Conservation (phyloP, 2,797 vertebrate species). For the Glossophaga mutica region DNA sequence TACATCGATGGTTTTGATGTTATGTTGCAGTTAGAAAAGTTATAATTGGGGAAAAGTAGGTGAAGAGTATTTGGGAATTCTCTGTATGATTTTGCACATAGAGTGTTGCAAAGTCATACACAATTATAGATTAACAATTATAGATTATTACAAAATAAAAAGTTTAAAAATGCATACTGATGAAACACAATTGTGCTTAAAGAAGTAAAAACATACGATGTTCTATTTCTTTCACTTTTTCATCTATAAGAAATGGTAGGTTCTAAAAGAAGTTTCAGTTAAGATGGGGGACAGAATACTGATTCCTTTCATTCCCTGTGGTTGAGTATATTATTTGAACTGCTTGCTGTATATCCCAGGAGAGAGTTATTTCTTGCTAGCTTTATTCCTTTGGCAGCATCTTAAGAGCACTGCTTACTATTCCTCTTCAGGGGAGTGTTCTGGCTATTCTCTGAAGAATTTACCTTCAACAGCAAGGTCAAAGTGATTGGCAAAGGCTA, state of each 20-base stretch:
- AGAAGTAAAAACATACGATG: not conserved
- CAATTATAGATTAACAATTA: no score
- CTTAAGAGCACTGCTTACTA: constrained; percentile 31
- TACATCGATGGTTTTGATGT: not conserved
- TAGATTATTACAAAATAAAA: not conserved
- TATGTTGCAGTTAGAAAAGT: not conserved
- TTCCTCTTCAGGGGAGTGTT: not conserved
- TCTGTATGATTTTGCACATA: not conserved
- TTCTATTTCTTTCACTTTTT: not conserved
- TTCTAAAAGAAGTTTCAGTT: not conserved
- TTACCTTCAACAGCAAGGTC: not conserved
- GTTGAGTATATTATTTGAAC: constrained; percentile 47
- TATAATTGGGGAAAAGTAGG: not conserved
- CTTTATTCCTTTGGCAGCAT: constrained; percentile 41
- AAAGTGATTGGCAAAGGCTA: constrained; percentile 31
- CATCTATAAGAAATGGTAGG: not conserved
- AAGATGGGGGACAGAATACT: not conserved
- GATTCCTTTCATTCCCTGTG: constrained; percentile 7
- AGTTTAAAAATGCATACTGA: not conserved
- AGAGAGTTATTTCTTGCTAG: constrained; percentile 38
- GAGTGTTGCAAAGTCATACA: no score
- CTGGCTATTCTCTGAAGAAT: constrained; percentile 13
- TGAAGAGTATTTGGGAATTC: not conserved
- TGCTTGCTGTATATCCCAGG: constrained; percentile 32
- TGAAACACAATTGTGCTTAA: not conserved